Conservation (phyloP, 2,113 vertebrate species). For the Diphyllodes magnificus region DNA sequence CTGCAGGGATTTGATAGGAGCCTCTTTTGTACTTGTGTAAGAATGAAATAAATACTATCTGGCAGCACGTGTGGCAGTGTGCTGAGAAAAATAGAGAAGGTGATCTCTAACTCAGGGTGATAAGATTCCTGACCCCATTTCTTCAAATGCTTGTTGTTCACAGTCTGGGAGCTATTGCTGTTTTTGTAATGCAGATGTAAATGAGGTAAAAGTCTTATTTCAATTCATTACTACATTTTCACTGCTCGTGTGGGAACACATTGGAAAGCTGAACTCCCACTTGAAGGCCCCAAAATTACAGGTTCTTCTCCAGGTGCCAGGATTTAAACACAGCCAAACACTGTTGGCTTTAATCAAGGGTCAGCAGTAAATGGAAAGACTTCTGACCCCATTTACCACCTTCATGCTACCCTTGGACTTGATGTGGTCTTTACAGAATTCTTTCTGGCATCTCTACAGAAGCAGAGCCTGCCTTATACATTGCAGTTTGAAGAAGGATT, state of each 20-base stretch:
- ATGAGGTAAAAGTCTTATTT: background rate
- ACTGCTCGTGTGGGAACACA: background rate
- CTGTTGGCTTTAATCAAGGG: background rate
- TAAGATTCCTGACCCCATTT: conserved; percentile 26
- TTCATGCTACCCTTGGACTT: background rate
- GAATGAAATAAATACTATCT: conserved; percentile 17
- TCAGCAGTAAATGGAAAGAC: background rate
- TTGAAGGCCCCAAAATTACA: background rate
- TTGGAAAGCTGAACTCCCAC: background rate
- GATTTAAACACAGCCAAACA: background rate
- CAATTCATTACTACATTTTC: background rate
- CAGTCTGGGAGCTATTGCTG: background rate
- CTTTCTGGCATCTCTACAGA: background rate
- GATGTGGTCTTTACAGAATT: background rate
- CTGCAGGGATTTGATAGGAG: background rate
- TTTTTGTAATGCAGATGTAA: background rate
- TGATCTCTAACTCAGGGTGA: conserved; percentile 23
- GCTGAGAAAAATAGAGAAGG: background rate
- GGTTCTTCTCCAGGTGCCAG: background rate
- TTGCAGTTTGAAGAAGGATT: background rate
- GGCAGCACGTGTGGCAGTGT: background rate
- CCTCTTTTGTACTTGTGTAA: background rate
- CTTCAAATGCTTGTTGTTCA: background rate
- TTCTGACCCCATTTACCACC: background rate
- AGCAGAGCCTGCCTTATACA: background rate